Conservation (phyloP, 35 echinoderm and acorn worm species). For the Strongylocentrotus purpuratus region DNA sequence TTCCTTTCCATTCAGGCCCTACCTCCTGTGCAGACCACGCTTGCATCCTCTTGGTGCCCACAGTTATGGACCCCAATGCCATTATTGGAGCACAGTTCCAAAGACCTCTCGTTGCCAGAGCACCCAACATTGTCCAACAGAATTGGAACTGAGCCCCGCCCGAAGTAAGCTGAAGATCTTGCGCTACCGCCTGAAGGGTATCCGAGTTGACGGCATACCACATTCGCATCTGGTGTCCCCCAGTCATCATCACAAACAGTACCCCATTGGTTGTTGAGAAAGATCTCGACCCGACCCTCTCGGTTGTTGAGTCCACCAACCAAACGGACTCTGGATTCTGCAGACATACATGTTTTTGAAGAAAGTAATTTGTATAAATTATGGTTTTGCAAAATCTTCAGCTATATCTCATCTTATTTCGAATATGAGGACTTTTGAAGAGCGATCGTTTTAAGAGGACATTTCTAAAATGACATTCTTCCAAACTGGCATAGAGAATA, state of each 20-base stretch:
- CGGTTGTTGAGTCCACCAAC: neutral
- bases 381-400: no score
- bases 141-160: constrained; percentile 49
- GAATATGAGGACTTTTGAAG: no score
- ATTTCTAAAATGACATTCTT: no score
- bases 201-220: constrained; percentile 65
- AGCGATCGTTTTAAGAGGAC: no score
- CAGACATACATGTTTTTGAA: neutral
- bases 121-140: constrained; percentile 60
- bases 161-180: constrained; percentile 32
- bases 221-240: constrained; percentile 46
- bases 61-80: constrained; percentile 51
- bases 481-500: no score
- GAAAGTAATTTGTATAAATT: neutral
- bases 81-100: constrained; percentile 43
- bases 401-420: no score
- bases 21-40: constrained; percentile 44
- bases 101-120: constrained; percentile 40
- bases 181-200: neutral
- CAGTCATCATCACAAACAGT: constrained; percentile 48
- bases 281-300: constrained; percentile 66
- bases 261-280: constrained; percentile 51
- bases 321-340: constrained; percentile 33
- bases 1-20: neutral
- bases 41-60: constrained; percentile 56